Percentiles rank a stretch among this genome's conserved stretches.
Conservation (phyloP, 2,888 invertebrate species). For the Pyrocoelia pectoralis region DNA sequence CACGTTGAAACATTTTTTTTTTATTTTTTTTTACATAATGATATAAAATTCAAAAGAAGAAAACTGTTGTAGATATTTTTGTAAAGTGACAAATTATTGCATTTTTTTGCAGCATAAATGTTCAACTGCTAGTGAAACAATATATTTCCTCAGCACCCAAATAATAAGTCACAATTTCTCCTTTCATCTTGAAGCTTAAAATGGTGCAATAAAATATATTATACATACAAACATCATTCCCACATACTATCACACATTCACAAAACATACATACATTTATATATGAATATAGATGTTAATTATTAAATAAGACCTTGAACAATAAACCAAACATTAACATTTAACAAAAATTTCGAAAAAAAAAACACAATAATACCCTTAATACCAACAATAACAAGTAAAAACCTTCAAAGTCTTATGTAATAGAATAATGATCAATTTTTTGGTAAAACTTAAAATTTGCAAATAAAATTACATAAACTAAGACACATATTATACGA, state of each 20-base stretch:
- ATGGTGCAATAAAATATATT: constrained; percentile 12
- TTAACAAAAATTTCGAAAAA: constrained; percentile 13
- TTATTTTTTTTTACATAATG: not conserved
- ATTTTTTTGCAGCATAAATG: not conserved
- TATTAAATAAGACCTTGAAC: constrained; percentile 31
- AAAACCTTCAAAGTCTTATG: constrained; percentile 27
- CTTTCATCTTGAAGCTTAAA: constrained; percentile 3
- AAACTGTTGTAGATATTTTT: not conserved
- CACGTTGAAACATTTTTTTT: not conserved
- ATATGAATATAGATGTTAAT: constrained; percentile 22
- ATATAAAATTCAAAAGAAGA: not conserved
- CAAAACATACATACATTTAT: constrained; percentile 9
- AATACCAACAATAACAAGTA: constrained; percentile 22
- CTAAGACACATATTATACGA: constrained; percentile 21
- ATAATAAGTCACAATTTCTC: not conserved
- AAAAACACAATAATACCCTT: constrained; percentile 18
- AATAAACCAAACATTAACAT: constrained; percentile 5
- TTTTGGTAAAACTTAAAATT: constrained; percentile 25
- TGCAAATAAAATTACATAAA: constrained; percentile 27
- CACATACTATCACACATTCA: constrained; percentile 8
- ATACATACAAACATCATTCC: constrained; percentile 3
- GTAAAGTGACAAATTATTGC: constrained; percentile 4
- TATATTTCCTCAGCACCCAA: not conserved
- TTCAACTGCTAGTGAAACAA: constrained; percentile 3
- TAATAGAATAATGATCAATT: constrained; percentile 16